Evolutionary conservation across 1,140 invertebrate species (phyloP).

Genomic region (Lasaia peninsularis): DNA sequence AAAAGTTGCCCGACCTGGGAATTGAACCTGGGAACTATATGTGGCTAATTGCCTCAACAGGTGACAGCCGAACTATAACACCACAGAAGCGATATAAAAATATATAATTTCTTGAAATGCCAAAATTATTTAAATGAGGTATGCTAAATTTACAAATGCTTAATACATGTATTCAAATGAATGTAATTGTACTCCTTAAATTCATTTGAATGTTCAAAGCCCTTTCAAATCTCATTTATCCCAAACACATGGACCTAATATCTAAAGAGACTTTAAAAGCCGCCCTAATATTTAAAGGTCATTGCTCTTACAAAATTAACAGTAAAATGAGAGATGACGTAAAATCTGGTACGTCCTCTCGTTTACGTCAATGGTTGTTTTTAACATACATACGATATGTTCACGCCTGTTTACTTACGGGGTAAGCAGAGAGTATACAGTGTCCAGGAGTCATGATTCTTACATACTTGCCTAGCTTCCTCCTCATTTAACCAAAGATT

Average conservation of each 20-base stretch:
- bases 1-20: no score
- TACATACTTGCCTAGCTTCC: no score
- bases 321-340: background rate
- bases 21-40: no score
- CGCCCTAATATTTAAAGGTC: background rate
- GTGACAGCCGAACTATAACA: no score
- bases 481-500: no score
- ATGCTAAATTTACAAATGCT: background rate
- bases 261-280: conserved; percentile 1
- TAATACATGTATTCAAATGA: background rate
- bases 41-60: no score
- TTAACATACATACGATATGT: no score
- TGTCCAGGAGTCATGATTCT: background rate
- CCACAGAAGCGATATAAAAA: no score
- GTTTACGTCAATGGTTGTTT: background rate
- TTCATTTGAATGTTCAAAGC: background rate
- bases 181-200: background rate
- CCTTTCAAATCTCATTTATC: background rate
- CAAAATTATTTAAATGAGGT: no score
- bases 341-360: background rate
- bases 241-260: background rate
- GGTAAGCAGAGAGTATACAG: background rate
- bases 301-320: background rate
- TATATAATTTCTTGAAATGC: no score
- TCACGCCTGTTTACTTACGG: no score